These are phyloP conservation scores for Nomada ferruginata DNA, from an alignment of 2,888 invertebrate genomes.

Conservation along the genomic window DNA sequence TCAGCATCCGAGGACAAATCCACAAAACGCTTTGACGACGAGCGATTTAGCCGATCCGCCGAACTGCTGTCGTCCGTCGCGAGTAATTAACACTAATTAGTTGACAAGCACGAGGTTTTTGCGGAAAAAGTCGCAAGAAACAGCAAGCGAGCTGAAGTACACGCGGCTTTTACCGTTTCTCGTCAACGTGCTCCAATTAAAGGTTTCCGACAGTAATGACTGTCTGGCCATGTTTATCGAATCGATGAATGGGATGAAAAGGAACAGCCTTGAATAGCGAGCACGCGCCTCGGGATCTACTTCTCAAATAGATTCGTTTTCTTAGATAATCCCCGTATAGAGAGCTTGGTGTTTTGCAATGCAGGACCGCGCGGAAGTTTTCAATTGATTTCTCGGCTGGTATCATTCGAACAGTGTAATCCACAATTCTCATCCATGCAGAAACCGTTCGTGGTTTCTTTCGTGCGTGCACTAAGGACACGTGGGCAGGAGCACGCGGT, in stretches of 20 bases:
- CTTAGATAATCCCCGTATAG: no score
- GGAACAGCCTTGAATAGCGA: slow-evolving; percentile 53
- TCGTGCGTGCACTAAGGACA: slow-evolving; percentile 53
- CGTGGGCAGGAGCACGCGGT: slow-evolving; percentile 49
- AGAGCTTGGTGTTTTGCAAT: no score
- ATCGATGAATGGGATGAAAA: slow-evolving; percentile 56
- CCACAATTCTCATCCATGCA: not conserved
- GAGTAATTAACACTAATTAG: slow-evolving; percentile 52
- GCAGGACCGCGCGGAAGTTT: not conserved
- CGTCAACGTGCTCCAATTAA: slow-evolving; percentile 58
- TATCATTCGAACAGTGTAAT: not conserved
- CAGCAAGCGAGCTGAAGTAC: slow-evolving; percentile 6
- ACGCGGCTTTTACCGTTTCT: slow-evolving; percentile 29
- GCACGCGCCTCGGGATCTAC: slow-evolving; percentile 11
- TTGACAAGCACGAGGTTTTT: slow-evolving; percentile 22
- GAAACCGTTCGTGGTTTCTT: slow-evolving; percentile 21
- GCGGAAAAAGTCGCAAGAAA: slow-evolving; percentile 29
- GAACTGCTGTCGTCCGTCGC: not conserved
- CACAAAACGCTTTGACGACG: not conserved
- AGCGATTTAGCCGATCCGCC: slow-evolving; percentile 6
- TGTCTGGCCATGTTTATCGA: slow-evolving; percentile 44
- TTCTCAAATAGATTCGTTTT: not conserved
- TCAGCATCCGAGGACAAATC: not conserved
- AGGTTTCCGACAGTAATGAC: slow-evolving; percentile 47
- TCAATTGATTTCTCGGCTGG: not conserved